Conservation (phyloP, 1,140 invertebrate species). For the Drosophila leontia region DNA sequence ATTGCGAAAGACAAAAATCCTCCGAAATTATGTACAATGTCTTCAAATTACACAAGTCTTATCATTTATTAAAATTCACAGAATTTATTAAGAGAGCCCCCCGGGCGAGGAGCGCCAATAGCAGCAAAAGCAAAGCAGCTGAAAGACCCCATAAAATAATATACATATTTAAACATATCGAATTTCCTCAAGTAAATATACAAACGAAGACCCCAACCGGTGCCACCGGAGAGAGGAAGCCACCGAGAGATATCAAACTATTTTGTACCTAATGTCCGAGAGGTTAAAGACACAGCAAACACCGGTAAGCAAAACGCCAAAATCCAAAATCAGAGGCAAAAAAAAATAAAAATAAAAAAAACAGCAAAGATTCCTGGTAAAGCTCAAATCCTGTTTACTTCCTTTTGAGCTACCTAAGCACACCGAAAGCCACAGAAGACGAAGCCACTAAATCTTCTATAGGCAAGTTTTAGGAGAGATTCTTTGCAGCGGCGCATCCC, state of each 20-base stretch:
- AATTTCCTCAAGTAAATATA: conserved; percentile 69
- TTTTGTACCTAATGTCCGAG: conserved; percentile 66
- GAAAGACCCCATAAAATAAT: conserved; percentile 39
- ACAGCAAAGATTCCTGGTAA: conserved; percentile 64
- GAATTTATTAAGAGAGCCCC: conserved; percentile 70
- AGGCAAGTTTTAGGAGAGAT: conserved; percentile 62
- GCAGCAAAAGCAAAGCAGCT: conserved; percentile 24
- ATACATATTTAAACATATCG: conserved; percentile 76
- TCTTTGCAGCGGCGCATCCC: conserved; percentile 47
- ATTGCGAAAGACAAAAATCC: conserved; percentile 20
- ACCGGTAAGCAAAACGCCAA: background rate
- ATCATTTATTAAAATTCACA: conserved; percentile 76
- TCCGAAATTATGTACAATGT: conserved; percentile 66
- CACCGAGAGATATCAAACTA: conserved; percentile 56
- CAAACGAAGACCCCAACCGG: conserved; percentile 28
- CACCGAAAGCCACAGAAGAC: conserved; percentile 50
- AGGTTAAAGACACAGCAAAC: conserved; percentile 47
- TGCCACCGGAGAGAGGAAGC: conserved; percentile 1
- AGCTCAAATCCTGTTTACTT: conserved; percentile 79
- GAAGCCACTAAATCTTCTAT: conserved; percentile 75
- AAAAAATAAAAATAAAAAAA: conserved; percentile 10
- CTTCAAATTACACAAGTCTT: conserved; percentile 75
- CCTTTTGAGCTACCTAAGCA: conserved; percentile 77
- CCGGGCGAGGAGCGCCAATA: conserved; percentile 24
- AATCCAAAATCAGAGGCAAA: conserved; percentile 9